Base-by-base conservation (phyloP, 2,888 invertebrate species). In the Ophion obscuratus region DNA sequence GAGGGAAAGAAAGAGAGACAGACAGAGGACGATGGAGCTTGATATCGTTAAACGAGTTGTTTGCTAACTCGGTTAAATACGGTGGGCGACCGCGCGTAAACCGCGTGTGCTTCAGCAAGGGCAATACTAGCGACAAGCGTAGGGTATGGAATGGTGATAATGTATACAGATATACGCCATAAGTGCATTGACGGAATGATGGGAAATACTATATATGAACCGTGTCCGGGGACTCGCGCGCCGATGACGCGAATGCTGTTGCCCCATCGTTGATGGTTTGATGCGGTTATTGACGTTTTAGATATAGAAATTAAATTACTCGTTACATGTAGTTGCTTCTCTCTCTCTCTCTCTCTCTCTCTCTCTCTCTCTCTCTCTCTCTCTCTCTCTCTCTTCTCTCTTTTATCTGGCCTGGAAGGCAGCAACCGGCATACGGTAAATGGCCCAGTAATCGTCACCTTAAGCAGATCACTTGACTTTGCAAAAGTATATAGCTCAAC, bases 1-100 rank as follows among this genome's bases (percentile, higher is more conserved):
- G 40, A 68, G 62, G 27, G 47, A n/a, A 11, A 71, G 47, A 66
- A 64, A 83, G 57, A 24, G 68, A 68, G 77, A 64, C 68, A 75
- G 62, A 64, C 67, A 81, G 78, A 79, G 82, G 79, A 81, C 62
- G 68, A 80, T 85, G 86, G 84, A 90, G 91, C 91, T 92, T 94
- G 93, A 94, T 93, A 93, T 92, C 89, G 92, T 94, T 94, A 94
- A 94, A 93, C 92, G 93, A 94, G 94, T 93, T 94, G 93, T 93
- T 93, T 92, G 92, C 91, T 94, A 93, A 94, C 92, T 92, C 89
- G 90, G 91, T 93, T 94, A 94, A 92, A 92, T 91, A 91, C 90
- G 90, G 87, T 82, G 88, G 85, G 88, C 79, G 86, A 83, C 87
- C 81, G 87, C 88, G 83, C 87, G 84, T 85, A 87, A 88, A 88